These are phyloP conservation scores for Drosophila orosa DNA, from an alignment of 1,140 invertebrate genomes.

Conservation along the genomic window DNA sequence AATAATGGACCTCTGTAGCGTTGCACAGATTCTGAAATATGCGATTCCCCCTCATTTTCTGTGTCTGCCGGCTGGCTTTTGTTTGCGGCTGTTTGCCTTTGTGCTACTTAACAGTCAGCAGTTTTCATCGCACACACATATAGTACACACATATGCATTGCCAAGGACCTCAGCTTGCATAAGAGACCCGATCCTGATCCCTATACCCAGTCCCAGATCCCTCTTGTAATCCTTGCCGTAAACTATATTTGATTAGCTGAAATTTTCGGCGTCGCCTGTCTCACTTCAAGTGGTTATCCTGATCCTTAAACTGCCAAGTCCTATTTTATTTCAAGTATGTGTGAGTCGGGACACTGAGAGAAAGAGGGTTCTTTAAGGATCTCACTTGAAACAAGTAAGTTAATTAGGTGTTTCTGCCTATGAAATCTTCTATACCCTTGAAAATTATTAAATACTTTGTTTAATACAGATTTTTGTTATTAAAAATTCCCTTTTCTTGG, in stretches of 20 bases:
- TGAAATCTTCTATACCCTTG: not conserved
- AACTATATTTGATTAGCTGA: slow-evolving; percentile 76
- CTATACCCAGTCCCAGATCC: slow-evolving; percentile 27
- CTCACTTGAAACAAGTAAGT: too few relatives aligned
- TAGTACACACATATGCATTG: slow-evolving; percentile 24
- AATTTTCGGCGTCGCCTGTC: slow-evolving; percentile 64
- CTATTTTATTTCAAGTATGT: slow-evolving; percentile 27
- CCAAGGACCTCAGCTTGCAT: slow-evolving; percentile 51
- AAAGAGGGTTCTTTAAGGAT: not conserved
- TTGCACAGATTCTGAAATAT: slow-evolving; percentile 78
- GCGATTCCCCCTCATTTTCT: slow-evolving; percentile 27
- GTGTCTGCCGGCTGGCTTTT: slow-evolving; percentile 67
- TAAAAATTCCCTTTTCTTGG: too few relatives aligned
- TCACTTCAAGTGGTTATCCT: slow-evolving; percentile 63
- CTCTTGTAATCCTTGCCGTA: slow-evolving; percentile 36
- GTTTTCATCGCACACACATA: slow-evolving; percentile 46
- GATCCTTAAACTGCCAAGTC: slow-evolving; percentile 38
- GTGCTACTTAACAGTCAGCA: slow-evolving; percentile 81
- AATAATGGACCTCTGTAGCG: slow-evolving; percentile 73
- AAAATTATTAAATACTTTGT: not conserved
- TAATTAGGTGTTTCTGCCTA: too few relatives aligned
- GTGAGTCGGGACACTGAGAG: slow-evolving; percentile 14
- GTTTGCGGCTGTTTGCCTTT: slow-evolving; percentile 81
- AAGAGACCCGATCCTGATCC: slow-evolving; percentile 44
- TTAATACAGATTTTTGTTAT: too few relatives aligned